These are phyloP conservation scores for Hemibagrus guttatus DNA, from an alignment of 2,797 vertebrate species.

Conservation along the genomic window DNA sequence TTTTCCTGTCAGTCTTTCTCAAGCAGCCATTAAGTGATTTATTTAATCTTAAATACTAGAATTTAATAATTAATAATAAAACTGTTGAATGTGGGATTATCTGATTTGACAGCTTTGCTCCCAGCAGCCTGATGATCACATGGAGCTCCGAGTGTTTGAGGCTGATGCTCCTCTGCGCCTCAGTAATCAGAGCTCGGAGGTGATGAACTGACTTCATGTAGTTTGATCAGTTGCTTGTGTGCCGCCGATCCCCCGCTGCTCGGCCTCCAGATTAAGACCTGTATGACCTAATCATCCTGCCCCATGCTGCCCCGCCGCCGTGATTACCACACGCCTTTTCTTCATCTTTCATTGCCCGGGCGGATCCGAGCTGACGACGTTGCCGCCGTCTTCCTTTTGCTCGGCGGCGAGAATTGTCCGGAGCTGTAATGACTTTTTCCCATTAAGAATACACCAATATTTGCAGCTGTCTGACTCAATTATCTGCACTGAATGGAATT, in stretches of 20 bases:
- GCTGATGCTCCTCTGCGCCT: neutral
- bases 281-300: conserved; percentile 59
- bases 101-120: neutral
- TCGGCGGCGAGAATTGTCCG: conserved; percentile 45
- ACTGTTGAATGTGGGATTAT: neutral
- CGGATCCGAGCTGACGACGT: conserved; percentile 51
- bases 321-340: conserved; percentile 64
- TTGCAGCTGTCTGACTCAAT: conserved; percentile 41
- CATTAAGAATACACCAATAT: conserved; percentile 53
- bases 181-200: conserved; percentile 15
- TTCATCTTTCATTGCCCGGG: conserved; percentile 50
- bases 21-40: neutral
- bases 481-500: conserved; percentile 28
- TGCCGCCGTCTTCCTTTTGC: conserved; percentile 37
- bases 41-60: neutral
- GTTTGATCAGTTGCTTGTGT: conserved; percentile 30
- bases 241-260: conserved; percentile 12
- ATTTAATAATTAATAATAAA: too few species aligned
- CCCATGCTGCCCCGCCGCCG: conserved; percentile 63
- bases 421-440: conserved; percentile 50
- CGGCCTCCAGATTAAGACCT: conserved; percentile 31
- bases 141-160: neutral
- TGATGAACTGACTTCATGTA: conserved; percentile 18
- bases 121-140: too few species aligned
- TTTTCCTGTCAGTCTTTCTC: neutral